Conservation (phyloP, 2,797 vertebrate species). For the Pelobates cultripes region DNA sequence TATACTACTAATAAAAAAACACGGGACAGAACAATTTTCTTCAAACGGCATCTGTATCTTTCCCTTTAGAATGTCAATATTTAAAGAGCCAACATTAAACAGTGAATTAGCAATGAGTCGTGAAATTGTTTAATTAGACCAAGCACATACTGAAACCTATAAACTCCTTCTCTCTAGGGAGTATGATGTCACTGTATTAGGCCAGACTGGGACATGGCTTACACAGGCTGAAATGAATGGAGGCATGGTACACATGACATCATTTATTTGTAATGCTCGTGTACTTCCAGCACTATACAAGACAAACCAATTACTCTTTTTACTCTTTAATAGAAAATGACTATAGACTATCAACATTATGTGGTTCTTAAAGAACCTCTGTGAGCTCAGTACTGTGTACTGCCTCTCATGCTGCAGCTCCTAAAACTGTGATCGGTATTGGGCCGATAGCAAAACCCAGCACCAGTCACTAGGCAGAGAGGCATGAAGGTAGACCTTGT, state of each 20-base stretch:
- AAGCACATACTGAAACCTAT: background rate
- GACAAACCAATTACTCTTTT: background rate
- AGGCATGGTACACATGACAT: background rate
- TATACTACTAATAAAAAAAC: background rate
- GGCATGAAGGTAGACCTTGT: no score
- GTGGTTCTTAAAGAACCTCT: no score
- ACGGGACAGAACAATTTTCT: background rate
- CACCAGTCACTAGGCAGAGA: no score
- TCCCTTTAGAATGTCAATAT: background rate
- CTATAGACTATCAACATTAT: no score
- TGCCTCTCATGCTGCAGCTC: no score
- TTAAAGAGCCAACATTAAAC: background rate
- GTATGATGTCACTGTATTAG: constrained; percentile 2
- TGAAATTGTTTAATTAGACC: background rate
- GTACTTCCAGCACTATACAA: background rate
- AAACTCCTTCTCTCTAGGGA: background rate
- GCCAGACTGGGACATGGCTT: constrained; percentile 5
- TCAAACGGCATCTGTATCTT: background rate
- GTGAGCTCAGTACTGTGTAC: no score
- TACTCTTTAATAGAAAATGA: background rate
- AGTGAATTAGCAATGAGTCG: background rate
- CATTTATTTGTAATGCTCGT: background rate
- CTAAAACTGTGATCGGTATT: no score
- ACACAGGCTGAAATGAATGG: background rate
- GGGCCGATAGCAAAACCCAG: no score